Conservation (phyloP, 2,888 invertebrate species). For the Hartigia nigra region DNA sequence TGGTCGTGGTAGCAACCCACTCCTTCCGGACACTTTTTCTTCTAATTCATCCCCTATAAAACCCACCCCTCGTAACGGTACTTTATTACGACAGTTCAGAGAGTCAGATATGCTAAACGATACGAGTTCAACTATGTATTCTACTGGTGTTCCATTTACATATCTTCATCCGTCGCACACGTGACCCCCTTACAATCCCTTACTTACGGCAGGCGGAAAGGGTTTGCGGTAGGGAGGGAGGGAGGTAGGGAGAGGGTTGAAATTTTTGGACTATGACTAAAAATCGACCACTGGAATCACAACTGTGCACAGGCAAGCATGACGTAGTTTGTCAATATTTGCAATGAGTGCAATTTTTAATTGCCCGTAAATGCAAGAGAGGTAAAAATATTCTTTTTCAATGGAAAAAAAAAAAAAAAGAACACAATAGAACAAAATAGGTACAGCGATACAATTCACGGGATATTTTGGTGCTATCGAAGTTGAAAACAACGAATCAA, state of each 20-base stretch:
- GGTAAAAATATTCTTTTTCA: too few relatives aligned
- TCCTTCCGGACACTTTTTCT: background rate
- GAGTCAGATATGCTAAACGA: background rate
- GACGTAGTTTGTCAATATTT: background rate
- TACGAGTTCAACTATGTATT: background rate
- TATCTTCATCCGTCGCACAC: background rate
- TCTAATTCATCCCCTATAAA: background rate
- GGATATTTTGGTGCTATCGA: too few relatives aligned
- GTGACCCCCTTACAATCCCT: too few relatives aligned
- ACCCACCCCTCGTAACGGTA: background rate
- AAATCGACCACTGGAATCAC: background rate
- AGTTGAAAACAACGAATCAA: too few relatives aligned
- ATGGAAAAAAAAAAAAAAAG: too few relatives aligned
- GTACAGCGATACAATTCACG: too few relatives aligned
- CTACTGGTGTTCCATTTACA: background rate
- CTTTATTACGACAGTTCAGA: background rate
- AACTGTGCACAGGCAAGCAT: background rate
- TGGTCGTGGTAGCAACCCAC: background rate
- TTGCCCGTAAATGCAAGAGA: background rate
- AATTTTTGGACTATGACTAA: background rate
- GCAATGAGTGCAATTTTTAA: background rate
- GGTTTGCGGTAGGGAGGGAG: too few relatives aligned
- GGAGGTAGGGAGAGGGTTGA: background rate
- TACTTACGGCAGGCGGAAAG: too few relatives aligned
- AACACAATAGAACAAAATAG: too few relatives aligned